Base-by-base conservation (phyloP, 2,888 invertebrate species). In the Mimachlamys varia region DNA sequence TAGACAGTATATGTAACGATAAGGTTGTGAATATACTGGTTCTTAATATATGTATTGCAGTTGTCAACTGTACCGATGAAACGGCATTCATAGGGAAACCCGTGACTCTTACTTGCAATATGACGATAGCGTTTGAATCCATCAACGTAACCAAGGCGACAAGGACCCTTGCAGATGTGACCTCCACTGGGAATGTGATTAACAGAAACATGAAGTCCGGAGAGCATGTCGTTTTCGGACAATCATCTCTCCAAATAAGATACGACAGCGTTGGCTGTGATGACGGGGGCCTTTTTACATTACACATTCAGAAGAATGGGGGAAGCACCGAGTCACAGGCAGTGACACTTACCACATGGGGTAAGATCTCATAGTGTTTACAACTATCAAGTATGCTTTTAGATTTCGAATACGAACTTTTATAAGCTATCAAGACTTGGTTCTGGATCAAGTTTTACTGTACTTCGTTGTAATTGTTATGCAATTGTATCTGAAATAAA, bases 81-180 rank as follows among this genome's bases (percentile, higher is more conserved):
- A 76, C 33, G 33, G 76, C 22, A 27, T 76, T 76, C 76, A 27
- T 76, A 33, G 76, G 76, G 33, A 33, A 27, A 10, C 27, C 76
- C 33, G 76, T 12, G 10, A 33, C 76, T 33, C 76, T 76, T 76
- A 76, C 76, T 5, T 76, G 76, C 76, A 76, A 76, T 15, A 76
- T 76, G 33, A 33, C 76, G 12, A 33, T 12, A 13, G 33, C 33
- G 12, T 76, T 76, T 22, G 17, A 76, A 27, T 76, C 27, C 27
- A 76, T 76, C 76, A 76, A 76, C 76, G 33, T 76, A 12, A 76
- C 7, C 53, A 76, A 76, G 76, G 76, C 76, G 13, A 76, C 76
- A 22, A 27, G 76, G 15, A 33, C 12, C 33, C 5, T 76, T 2
- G 76, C 76, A 22, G 76, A 76, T 17, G 76, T 76, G 27, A 76